Percentiles rank a stretch among this genome's conserved stretches.
Conservation (phyloP, 2,113 vertebrate genomes). For the Anguilla rostrata region DNA sequence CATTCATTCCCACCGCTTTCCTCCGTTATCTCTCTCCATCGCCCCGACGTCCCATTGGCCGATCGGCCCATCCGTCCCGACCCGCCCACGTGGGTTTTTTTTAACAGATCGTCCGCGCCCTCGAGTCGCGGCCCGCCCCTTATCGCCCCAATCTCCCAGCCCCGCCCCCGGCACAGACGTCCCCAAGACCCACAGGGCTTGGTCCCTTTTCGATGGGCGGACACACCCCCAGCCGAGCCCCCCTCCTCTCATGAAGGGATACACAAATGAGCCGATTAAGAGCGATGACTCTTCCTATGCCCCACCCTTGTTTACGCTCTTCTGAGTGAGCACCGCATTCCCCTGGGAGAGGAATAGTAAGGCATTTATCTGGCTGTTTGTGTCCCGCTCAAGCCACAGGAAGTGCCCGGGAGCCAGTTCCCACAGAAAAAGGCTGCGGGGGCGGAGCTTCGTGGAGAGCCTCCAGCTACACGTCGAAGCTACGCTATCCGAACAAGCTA, state of each 20-base stretch:
- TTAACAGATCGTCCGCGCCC: not conserved
- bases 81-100: not conserved
- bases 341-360: not conserved
- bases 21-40: not conserved
- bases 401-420: not conserved
- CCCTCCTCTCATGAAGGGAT: not conserved
- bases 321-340: not conserved
- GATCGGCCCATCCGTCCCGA: not conserved
- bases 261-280: not conserved
- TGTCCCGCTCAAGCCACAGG: not conserved
- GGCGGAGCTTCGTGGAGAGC: not conserved
- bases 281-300: not conserved
- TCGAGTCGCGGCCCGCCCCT: not conserved
- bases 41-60: not conserved
- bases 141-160: not conserved
- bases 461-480: not conserved
- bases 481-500: not conserved
- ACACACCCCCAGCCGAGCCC: not conserved
- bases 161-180: not conserved
- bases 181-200: not conserved
- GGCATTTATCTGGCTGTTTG: not conserved
- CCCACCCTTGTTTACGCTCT: not conserved
- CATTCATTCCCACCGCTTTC: not conserved
- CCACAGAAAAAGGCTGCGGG: not conserved
- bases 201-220: not conserved